Percentiles rank a stretch among this genome's conserved stretches.
phyloP scores from a whole-genome alignment of 2,113 vertebrate genomes.

The Oenanthe melanoleuca region DNA sequence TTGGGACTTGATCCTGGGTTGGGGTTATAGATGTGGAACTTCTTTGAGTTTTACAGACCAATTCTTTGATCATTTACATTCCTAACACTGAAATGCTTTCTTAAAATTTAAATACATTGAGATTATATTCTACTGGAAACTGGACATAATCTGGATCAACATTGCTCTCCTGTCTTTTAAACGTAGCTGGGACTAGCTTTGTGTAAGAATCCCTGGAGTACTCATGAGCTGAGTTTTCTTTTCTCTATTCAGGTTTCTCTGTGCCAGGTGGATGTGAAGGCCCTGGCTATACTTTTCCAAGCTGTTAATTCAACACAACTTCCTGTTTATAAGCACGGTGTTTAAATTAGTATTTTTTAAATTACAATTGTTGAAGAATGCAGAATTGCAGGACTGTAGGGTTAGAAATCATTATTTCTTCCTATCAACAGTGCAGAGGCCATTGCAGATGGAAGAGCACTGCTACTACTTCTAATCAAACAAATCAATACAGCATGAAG shows the following conservation, averaged over 20 bases:
- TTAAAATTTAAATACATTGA: not conserved
- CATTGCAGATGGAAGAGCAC: not conserved
- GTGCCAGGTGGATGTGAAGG: not conserved
- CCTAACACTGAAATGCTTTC: not conserved
- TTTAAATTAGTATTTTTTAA: not conserved
- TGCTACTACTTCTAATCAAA: not conserved
- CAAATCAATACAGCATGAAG: not conserved
- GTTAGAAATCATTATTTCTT: not conserved
- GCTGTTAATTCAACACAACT: not conserved
- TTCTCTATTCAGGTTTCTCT: not conserved
- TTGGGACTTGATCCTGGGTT: not conserved
- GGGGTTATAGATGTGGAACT: not conserved
- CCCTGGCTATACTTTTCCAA: not conserved
- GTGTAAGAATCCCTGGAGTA: not conserved
- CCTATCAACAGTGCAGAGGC: not conserved
- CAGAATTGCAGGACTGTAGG: fast-evolving
- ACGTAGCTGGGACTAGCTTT: not conserved
- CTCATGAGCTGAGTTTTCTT: not conserved
- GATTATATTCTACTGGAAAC: not conserved
- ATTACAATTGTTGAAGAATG: not conserved
- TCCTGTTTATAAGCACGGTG: not conserved
- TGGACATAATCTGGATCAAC: not conserved
- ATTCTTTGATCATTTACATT: not conserved
- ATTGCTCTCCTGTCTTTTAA: not conserved
- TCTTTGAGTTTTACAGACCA: not conserved